phyloP scores from a whole-genome alignment of 2,797 vertebrate genomes.

The Urocyon cinereoargenteus region DNA sequence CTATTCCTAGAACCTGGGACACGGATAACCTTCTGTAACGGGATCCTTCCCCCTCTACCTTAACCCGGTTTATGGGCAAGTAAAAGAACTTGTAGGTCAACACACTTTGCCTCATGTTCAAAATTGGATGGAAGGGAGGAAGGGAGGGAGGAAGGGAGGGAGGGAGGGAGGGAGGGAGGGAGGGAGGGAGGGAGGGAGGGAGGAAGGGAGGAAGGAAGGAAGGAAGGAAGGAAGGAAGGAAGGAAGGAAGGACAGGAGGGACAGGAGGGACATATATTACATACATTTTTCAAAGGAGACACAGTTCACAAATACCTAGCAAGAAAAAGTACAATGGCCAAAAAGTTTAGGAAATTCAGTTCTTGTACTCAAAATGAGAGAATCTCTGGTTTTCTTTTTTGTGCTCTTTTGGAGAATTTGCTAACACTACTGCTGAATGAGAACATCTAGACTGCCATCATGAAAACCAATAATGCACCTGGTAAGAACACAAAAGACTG shows the following conservation, averaged over 20 bases:
- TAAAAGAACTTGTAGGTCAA: conserved; percentile 37
- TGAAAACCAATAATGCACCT: conserved; percentile 85
- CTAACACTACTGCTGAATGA: conserved; percentile 68
- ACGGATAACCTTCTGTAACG: not conserved
- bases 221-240: too few relatives aligned
- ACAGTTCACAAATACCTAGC: not conserved
- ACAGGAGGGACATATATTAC: not conserved
- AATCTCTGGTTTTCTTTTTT: conserved; percentile 46
- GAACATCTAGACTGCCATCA: conserved; percentile 74
- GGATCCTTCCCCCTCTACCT: conserved; percentile 24
- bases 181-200: not conserved
- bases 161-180: not conserved
- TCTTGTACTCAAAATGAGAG: conserved; percentile 16
- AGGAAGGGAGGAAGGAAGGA: not conserved
- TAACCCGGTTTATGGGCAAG: not conserved
- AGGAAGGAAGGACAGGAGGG: not conserved
- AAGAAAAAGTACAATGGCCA: conserved; percentile 42
- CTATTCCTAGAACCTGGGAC: conserved; percentile 13
- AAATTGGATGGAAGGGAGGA: not conserved
- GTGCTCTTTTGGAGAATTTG: conserved; percentile 41
- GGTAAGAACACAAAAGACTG: conserved; percentile 85
- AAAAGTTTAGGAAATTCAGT: conserved; percentile 54
- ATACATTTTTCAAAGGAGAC: conserved; percentile 52
- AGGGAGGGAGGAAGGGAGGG: not conserved
- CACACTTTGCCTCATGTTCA: conserved; percentile 37